Evolutionary conservation across 1,140 invertebrate genomes (phyloP), one percentile per base, ranked within the genome.

Genomic region (Aphis gossypii): DNA sequence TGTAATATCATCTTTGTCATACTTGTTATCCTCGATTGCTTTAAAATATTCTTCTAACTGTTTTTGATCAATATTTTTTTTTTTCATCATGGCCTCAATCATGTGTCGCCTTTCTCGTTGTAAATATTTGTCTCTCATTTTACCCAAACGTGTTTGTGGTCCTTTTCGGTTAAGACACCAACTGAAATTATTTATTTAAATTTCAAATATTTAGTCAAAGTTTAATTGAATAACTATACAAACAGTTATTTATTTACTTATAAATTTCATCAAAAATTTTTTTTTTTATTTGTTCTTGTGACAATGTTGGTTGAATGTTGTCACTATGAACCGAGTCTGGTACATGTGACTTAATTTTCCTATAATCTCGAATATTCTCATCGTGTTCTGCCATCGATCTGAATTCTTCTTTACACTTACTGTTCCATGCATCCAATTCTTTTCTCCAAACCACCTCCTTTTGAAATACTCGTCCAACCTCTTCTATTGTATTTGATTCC

Each of bases 61-160:
- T 41, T 86, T 84, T 86, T 93, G 9, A 44, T 51, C 35, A 48
- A 93, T n/a, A 21, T 93, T 93, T 11, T 93, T 93, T 84, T 93
- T 93, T 41, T 93, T 84, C 92, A 93, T 93, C 82, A 93, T 54
- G 6, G 35, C 30, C 11, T 93, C 46, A 30, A 93, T 38, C 46
- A 84, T 84, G 44, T 86, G 20, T 20, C 5, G 82, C 5, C 38
- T 35, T 86, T 93, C 76, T 0, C 82, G 82, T 51, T 51, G 35
- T 25, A 56, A 30, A 25, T 51, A 84, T 86, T 83, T 83, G 18
- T 56, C 48, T 44, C 23, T n/a, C 4, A 44, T 93, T 93, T 92
- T 92, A 23, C n/a, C 46, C 8, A 83, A 54, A 84, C 91, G 91
- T 14, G 76, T 44, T 51, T 93, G 18, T 4, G 91, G 6, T 30